phyloP scores from a whole-genome alignment of 92 coral and sea anemone genomes.

The Parazoanthus atlanticus region DNA sequence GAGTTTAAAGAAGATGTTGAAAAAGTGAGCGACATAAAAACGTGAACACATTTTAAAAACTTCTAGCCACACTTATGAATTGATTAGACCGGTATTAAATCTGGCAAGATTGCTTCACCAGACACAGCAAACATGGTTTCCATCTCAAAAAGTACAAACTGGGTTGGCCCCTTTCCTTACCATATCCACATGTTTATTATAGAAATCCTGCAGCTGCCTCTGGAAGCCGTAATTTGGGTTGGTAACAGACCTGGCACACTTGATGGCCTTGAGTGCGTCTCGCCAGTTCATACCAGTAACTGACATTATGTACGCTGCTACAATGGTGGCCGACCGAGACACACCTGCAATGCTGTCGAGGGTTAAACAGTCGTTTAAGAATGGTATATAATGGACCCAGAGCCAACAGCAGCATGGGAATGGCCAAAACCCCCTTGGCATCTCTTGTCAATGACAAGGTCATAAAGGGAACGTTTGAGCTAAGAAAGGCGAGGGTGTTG shows the following conservation, averaged over 20 bases:
- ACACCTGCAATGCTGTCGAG: constrained; percentile 81
- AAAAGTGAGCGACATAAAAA: not conserved
- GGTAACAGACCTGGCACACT: constrained; percentile 76
- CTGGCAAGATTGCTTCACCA: too few species aligned
- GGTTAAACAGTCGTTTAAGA: not conserved
- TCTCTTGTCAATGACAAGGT: constrained; percentile 89
- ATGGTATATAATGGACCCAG: constrained; percentile 70
- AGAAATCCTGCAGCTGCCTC: constrained; percentile 85
- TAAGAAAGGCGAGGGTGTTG: constrained; percentile 59
- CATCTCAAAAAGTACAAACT: not conserved
- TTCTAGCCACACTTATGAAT: too few species aligned
- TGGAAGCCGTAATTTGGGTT: constrained; percentile 93
- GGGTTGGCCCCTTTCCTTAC: constrained; percentile 35
- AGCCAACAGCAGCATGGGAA: constrained; percentile 82
- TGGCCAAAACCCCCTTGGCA: constrained; percentile 88
- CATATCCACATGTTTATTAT: constrained; percentile 63
- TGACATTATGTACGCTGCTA: constrained; percentile 91
- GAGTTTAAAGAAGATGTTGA: not conserved
- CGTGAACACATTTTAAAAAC: too few species aligned
- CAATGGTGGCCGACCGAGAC: constrained; percentile 88
- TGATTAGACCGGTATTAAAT: too few species aligned
- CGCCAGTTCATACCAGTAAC: constrained; percentile 85
- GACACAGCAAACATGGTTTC: too few species aligned
- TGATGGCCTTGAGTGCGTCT: constrained; percentile 80
- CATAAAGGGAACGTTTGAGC: constrained; percentile 90